phyloP scores from a whole-genome alignment of 1,140 invertebrate species.

The Anastrepha ludens region DNA sequence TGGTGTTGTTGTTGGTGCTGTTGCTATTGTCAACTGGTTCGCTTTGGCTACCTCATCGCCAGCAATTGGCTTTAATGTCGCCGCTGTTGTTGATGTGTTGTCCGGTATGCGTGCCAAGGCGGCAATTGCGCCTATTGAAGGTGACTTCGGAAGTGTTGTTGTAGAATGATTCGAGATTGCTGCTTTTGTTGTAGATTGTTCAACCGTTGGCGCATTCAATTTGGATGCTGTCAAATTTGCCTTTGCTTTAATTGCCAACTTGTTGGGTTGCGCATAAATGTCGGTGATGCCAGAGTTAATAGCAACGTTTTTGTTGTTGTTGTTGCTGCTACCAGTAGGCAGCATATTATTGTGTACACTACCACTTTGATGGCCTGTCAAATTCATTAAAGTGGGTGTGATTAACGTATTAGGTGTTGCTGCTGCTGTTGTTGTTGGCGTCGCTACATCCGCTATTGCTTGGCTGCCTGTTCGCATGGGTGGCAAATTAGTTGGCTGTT shows the following conservation, averaged over 20 bases:
- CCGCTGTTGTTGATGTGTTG: constrained; percentile 11
- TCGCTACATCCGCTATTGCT: neutral
- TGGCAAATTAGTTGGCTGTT: constrained; percentile 59
- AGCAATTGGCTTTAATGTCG: neutral
- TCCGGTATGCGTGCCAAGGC: neutral
- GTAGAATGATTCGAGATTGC: neutral
- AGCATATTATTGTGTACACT: constrained; percentile 13
- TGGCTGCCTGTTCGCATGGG: constrained; percentile 50
- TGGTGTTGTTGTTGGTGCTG: neutral
- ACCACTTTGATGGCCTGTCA: neutral
- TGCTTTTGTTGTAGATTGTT: neutral
- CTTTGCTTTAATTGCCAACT: constrained; percentile 62
- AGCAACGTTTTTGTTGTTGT: neutral
- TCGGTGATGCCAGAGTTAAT: constrained; percentile 63
- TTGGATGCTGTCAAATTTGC: neutral
- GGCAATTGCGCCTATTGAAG: neutral
- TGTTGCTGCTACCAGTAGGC: neutral
- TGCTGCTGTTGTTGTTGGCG: neutral
- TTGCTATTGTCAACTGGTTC: neutral
- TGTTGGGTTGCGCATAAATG: constrained; percentile 67
- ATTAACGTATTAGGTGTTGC: neutral
- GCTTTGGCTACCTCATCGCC: neutral
- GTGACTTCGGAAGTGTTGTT: neutral
- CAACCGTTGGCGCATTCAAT: constrained; percentile 63
- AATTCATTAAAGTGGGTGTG: constrained; percentile 5